Evolutionary conservation across 2,113 vertebrate genomes (phyloP).

Genomic region (Otis tarda): DNA sequence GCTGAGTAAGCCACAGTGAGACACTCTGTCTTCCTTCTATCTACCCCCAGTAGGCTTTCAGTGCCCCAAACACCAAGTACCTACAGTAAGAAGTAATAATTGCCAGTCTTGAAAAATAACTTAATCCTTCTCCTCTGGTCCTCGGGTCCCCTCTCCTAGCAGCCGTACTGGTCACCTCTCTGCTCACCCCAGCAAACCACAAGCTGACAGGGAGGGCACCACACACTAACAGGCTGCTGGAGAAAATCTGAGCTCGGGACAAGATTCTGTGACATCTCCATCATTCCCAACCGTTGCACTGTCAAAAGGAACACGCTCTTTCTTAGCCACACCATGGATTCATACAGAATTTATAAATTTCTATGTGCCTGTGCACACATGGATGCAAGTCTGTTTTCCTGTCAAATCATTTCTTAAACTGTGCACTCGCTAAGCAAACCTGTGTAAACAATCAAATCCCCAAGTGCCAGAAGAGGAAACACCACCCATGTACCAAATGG

Average conservation of each 20-base stretch:
- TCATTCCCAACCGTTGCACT: not conserved
- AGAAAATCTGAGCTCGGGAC: not conserved
- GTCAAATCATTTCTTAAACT: conserved; percentile 36
- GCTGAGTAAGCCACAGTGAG: rapidly evolving
- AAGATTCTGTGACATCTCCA: not conserved
- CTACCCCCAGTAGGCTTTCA: not conserved
- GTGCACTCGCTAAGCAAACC: conserved; percentile 39
- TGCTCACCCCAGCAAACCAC: not conserved
- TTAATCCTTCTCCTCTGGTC: not conserved
- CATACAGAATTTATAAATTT: rapidly evolving
- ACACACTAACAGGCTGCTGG: rapidly evolving
- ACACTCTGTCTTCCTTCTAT: not conserved
- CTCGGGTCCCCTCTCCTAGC: rapidly evolving
- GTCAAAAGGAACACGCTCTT: not conserved
- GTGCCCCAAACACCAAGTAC: not conserved
- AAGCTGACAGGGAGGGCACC: not conserved
- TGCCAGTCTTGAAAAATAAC: not conserved
- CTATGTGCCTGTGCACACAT: not conserved
- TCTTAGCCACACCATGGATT: rapidly evolving
- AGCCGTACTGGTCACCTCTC: rapidly evolving
- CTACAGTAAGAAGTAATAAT: not conserved
- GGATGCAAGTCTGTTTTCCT: conserved; percentile 15
- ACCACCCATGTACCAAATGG: conserved; percentile 52
- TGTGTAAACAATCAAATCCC: conserved; percentile 45
- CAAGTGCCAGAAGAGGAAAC: conserved; percentile 38